Conservation (phyloP, 2,797 vertebrate species). For the Onychomys torridus region DNA sequence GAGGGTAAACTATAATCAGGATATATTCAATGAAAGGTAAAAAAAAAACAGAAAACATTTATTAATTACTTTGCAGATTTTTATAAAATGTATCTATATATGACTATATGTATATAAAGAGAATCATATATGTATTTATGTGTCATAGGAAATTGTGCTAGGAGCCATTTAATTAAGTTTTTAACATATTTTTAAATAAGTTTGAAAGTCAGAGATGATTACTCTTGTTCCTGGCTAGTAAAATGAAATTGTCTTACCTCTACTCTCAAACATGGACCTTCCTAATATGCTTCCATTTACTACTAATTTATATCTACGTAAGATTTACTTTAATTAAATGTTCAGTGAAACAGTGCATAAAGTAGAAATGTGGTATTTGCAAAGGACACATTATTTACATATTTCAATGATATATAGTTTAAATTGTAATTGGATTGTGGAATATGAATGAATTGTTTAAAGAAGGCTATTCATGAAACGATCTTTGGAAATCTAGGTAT, state of each 20-base stretch:
- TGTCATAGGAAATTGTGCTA: neutral
- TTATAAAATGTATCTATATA: neutral
- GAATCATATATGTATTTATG: neutral
- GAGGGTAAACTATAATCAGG: neutral
- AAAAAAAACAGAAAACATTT: neutral
- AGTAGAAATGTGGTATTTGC: constrained; percentile 64
- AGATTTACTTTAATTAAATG: constrained; percentile 70
- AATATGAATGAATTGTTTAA: constrained; percentile 62
- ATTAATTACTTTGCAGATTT: neutral
- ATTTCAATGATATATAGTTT: constrained; percentile 58
- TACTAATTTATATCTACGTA: constrained; percentile 55
- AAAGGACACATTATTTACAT: constrained; percentile 61
- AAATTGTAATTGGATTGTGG: constrained; percentile 59
- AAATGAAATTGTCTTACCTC: constrained; percentile 63
- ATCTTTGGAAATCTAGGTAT: constrained; percentile 66
- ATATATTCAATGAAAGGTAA: neutral
- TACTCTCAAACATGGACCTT: neutral
- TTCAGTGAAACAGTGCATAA: constrained; percentile 48
- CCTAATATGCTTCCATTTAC: constrained; percentile 67
- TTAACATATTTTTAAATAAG: constrained; percentile 60
- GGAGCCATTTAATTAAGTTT: constrained; percentile 42
- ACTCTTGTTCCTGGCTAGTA: constrained; percentile 38
- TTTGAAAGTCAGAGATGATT: constrained; percentile 55
- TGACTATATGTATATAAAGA: neutral
- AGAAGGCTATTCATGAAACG: constrained; percentile 48